A percentile compares a stretch with the other conserved stretches of the same genome.
Evolutionary conservation across 2,888 invertebrate genomes (phyloP).

Genomic region (Sericinus montela): DNA sequence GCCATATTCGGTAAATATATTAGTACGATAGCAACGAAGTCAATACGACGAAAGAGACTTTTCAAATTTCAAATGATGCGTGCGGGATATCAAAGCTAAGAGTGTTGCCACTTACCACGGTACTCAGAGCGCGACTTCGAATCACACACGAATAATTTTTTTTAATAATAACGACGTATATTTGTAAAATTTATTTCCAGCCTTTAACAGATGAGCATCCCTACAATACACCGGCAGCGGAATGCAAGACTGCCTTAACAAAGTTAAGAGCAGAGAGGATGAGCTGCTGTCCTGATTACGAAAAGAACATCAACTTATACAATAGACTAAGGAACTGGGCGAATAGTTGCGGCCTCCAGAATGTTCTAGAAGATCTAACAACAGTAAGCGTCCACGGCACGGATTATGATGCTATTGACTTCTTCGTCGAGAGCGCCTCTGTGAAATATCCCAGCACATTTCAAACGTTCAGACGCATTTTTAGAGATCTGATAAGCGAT

Average conservation of each 20-base stretch:
- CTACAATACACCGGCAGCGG: background rate
- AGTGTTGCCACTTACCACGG: too few species aligned
- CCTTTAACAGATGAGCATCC: conserved; percentile 6
- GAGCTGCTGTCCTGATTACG: background rate
- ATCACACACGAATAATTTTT: too few species aligned
- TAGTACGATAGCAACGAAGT: too few species aligned
- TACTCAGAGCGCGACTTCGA: too few species aligned
- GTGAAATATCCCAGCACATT: background rate
- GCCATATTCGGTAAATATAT: too few species aligned
- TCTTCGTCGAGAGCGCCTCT: background rate
- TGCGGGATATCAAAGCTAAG: too few species aligned
- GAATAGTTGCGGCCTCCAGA: background rate
- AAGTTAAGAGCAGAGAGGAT: background rate
- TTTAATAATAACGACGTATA: too few species aligned
- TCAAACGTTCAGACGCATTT: too few species aligned
- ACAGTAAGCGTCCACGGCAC: background rate
- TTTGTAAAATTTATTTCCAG: too few species aligned
- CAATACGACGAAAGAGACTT: too few species aligned
- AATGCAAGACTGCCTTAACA: background rate
- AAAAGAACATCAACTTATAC: background rate
- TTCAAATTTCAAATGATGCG: too few species aligned
- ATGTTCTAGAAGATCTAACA: background rate
- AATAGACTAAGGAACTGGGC: background rate
- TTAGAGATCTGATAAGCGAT: too few species aligned
- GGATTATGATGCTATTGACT: background rate